Base-by-base conservation (phyloP, 2,888 invertebrate genomes). In the Synergus laeviventris region DNA sequence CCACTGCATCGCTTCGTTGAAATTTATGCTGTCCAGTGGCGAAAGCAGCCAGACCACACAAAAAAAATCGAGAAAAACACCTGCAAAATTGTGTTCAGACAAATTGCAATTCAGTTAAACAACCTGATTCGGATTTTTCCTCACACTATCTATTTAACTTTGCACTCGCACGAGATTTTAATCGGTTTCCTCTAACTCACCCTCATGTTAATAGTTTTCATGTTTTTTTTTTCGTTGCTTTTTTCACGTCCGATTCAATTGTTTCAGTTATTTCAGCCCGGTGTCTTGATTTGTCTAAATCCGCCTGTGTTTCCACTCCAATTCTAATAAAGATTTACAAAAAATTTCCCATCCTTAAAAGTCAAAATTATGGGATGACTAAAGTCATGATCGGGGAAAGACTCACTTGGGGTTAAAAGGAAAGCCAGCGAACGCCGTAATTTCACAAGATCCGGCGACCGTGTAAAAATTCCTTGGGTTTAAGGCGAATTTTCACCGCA, bases 391-490 rank as follows among this genome's bases (percentile, higher is more conserved):
- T 45, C 11, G n/a, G 14, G 45, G 49, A 4, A 49, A 49, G 49
- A 31, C 45, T 45, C 16, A 42, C 8, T 14, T 21, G 77, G 73
- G 81, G 74, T 78, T 78, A 79, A 78, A 78, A 76, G 76, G 76
- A 77, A 74, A 59, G 77, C 76, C 75, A 76, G 70, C 60, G 75
- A 76, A 74, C 75, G 61, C 66, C 77, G 76, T 78, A 81, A 81
- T 81, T 81, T 76, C 21, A 78, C 76, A 66, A 79, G 78, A 81
- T 70, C 70, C 49, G 77, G 80, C 79, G 75, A 76, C 77, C 77
- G 74, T 75, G 79, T 79, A 84, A 85, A 85, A 84, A 84, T 84
- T 79, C 82, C 60, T 66, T 60, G 73, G 75, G 42, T 49, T 61
- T 61, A 59, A 79, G 80, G 79, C 78, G 78, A 77, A 79, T 79